Evolutionary conservation across 2,113 vertebrate species (phyloP), one percentile per base, ranked within the genome.

Genomic region (Caloenas nicobarica): DNA sequence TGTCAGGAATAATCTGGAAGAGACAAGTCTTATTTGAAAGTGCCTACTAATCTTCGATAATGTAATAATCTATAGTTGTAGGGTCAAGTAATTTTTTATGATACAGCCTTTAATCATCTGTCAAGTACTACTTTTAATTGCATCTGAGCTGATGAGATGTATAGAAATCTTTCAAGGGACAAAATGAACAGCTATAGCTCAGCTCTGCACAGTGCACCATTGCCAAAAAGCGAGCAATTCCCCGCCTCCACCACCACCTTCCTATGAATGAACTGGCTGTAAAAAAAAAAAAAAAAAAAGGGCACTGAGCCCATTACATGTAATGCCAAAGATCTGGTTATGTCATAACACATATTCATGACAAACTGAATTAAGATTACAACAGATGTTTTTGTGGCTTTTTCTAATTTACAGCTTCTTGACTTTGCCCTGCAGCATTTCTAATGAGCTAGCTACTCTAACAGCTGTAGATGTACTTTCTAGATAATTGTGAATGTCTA

Each of bases 1-100:
- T 95, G 91, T 84, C 89, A 86, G 72, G 56, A 91, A 71, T 56
- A 62, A 94, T 91, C 69, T 36, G n/a, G 57, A 92, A 66, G 78
- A 73, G 38, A 87, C 73, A 50, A 29, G 14, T 48, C 23, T 79
- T 76, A 91, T 76, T 91, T 54, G 44, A 88, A 91, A 79, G n/a
- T 48, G 64, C 50, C 72, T 83, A 8, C 9, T 74, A 86, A 42
- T 38, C 64, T 64, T 83, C 2, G 4, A 33, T 76, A 92, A 96
- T 86, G 48, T 88, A 66, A 97, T 90, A 88, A 91, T 51, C 64
- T 78, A 2, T 26, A 74, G 26, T 46, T 65, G 74, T 46, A 70
- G 76, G 38, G 48, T 71, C 77, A 88, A 88, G 62, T 62, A 29
- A 86, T 91, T 92, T 78, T 81, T 91, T 66, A 88, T 64, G 5